Evolutionary conservation across 2,797 vertebrate species (phyloP).

Genomic region (Gadopsis marmoratus): DNA sequence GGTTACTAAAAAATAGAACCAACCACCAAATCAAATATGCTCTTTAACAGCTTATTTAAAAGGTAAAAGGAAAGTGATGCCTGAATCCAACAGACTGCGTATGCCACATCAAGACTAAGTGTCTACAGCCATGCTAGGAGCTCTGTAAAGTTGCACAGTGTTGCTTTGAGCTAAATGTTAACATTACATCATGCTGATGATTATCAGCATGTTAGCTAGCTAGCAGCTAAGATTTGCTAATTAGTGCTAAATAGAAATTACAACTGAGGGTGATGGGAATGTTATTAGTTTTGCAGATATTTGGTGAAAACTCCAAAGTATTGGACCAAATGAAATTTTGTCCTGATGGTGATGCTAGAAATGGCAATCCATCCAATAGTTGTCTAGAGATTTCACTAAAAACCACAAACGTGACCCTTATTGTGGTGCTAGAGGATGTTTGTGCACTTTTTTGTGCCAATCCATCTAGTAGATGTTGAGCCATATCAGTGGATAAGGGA

Average conservation of each 20-base stretch:
- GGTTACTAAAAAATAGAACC: slow-evolving; percentile 4
- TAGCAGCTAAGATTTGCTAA: not conserved
- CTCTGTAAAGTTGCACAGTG: not conserved
- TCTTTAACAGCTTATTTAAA: not conserved
- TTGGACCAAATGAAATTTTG: not conserved
- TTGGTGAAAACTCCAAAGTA: not conserved
- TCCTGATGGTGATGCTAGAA: not conserved
- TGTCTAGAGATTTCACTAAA: not conserved
- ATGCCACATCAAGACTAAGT: not conserved
- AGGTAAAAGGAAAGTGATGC: not conserved
- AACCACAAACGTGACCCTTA: not conserved
- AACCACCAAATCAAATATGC: not conserved
- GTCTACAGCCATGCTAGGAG: not conserved
- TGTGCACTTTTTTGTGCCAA: not conserved
- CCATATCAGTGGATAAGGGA: not conserved
- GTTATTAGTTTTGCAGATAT: not conserved
- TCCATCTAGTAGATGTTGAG: not conserved
- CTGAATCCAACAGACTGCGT: not conserved
- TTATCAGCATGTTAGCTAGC: not conserved
- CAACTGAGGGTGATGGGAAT: not conserved
- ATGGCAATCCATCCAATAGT: not conserved
- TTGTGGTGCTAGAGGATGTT: not conserved
- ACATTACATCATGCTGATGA: not conserved
- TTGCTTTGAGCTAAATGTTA: not conserved
- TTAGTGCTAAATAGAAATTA: not conserved